Conservation (phyloP, 2,113 vertebrate species). For the Oenanthe oenanthe region DNA sequence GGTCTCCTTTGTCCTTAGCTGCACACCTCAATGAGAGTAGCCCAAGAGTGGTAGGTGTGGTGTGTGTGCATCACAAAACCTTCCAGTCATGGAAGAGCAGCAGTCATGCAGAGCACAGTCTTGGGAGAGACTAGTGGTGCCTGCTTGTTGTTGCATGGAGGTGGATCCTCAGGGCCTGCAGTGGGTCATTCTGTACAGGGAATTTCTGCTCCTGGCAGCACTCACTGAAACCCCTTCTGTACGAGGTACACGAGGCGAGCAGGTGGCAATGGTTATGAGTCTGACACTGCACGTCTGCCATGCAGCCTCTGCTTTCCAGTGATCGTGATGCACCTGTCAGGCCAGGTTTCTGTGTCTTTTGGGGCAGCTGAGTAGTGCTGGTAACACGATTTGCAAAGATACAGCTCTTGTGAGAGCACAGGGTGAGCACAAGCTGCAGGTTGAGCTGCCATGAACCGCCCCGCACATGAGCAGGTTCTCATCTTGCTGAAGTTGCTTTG, state of each 20-base stretch:
- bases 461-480: not conserved
- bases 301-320: not conserved
- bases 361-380: not conserved
- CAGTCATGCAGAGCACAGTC: not conserved
- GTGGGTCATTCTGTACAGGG: not conserved
- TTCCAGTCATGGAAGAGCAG: not conserved
- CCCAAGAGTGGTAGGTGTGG: too few relatives aligned
- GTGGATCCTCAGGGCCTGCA: not conserved
- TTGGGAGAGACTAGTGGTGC: not conserved
- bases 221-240: not conserved
- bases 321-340: fast-evolving
- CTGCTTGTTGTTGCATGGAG: not conserved
- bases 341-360: not conserved
- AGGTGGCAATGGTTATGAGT: not conserved
- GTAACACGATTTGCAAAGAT: not conserved
- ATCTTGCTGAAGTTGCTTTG: not conserved
- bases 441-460: too few relatives aligned
- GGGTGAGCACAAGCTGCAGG: not conserved
- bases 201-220: not conserved
- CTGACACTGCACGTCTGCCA: not conserved
- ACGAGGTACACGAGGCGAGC: not conserved
- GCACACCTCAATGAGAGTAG: not conserved
- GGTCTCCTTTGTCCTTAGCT: not conserved
- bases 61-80: not conserved
- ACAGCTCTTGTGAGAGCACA: not conserved